phyloP scores from a whole-genome alignment of 1,140 invertebrate genomes.

The Lepidurus packardi region DNA sequence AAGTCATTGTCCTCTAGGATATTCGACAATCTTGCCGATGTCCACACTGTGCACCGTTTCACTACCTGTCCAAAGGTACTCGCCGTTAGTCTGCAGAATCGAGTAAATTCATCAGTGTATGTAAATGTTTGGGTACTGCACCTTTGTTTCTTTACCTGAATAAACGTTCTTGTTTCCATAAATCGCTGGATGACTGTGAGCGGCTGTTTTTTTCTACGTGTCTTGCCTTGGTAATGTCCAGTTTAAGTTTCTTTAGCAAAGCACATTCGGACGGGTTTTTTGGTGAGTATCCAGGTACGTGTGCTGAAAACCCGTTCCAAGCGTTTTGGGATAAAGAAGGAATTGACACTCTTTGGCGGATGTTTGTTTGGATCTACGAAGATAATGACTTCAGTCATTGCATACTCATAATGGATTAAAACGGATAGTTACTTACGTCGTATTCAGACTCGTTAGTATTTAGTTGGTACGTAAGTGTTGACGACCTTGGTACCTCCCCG shows the following conservation, averaged over 20 bases:
- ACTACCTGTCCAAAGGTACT: constrained; percentile 26
- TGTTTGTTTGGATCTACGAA: neutral
- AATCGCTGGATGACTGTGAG: neutral
- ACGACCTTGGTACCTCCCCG: neutral
- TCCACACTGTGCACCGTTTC: neutral
- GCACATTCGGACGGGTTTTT: neutral
- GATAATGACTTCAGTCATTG: neutral
- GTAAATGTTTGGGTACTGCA: neutral
- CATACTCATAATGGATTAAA: neutral
- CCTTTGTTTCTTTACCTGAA: neutral
- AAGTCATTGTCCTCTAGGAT: constrained; percentile 23
- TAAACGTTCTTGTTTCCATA: neutral
- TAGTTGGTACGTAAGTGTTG: constrained; percentile 17
- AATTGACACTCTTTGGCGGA: neutral
- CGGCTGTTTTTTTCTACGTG: constrained; percentile 16
- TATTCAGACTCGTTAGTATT: constrained; percentile 19
- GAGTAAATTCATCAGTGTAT: neutral
- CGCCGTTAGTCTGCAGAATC: constrained; percentile 24
- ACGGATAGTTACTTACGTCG: constrained; percentile 23
- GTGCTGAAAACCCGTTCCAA: constrained; percentile 22
- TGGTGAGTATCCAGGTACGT: neutral
- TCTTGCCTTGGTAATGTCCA: neutral
- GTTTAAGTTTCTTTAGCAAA: constrained; percentile 10
- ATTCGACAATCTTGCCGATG: neutral
- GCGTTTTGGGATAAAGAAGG: neutral